A percentile compares a stretch with the other conserved stretches of the same genome.
Evolutionary conservation across 2,888 invertebrate genomes (phyloP).

Genomic region (Oligia fasciuncula): DNA sequence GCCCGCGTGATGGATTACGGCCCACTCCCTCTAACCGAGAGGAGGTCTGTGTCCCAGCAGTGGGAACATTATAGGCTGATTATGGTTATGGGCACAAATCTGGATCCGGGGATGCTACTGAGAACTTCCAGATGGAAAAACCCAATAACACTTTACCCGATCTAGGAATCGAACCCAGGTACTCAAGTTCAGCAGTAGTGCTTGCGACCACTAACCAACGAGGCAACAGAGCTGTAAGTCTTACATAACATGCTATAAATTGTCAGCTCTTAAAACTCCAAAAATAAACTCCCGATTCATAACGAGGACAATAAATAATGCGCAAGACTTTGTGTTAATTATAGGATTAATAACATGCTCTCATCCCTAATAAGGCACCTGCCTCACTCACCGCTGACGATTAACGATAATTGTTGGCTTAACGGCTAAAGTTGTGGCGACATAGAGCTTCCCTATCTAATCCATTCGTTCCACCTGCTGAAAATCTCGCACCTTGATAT

Average conservation of each 20-base stretch:
- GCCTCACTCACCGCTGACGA: background rate
- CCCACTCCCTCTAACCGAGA: no score
- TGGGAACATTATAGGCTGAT: no score
- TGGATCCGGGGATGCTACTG: background rate
- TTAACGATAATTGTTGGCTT: background rate
- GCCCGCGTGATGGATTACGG: no score
- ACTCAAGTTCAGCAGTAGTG: no score
- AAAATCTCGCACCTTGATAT: background rate
- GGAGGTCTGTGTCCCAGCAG: no score
- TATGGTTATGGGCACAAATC: no score
- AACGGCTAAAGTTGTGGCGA: background rate
- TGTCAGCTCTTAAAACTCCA: background rate
- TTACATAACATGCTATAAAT: conserved; percentile 9
- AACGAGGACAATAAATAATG: conserved; percentile 44
- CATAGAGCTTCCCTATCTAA: background rate
- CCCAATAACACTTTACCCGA: background rate
- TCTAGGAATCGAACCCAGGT: background rate
- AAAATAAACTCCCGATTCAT: conserved; percentile 16
- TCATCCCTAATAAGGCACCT: background rate
- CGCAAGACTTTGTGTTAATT: conserved; percentile 34
- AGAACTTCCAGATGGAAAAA: background rate
- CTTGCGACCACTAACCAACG: no score
- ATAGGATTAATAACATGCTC: conserved; percentile 34
- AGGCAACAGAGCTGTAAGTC: background rate
- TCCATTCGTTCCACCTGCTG: background rate